Evolutionary conservation across 2,888 invertebrate genomes (phyloP).

Genomic region (Rambutsinella grinnellia): DNA sequence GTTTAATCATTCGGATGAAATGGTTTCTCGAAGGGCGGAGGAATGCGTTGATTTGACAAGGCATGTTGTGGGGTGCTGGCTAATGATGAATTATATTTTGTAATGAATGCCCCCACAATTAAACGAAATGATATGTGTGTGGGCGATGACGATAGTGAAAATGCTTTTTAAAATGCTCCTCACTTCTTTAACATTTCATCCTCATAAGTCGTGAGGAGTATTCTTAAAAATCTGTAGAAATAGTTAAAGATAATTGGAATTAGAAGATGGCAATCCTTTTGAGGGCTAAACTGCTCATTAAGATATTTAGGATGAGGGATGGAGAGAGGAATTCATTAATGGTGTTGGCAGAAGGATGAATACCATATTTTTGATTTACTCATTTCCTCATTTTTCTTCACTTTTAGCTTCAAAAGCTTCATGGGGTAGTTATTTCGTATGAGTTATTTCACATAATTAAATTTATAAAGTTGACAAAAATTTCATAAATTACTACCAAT

Average conservation of each 20-base stretch:
- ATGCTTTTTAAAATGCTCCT: too few relatives aligned
- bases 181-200: too few relatives aligned
- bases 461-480: slow-evolving; percentile 39
- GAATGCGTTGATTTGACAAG: too few relatives aligned
- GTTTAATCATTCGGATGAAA: slow-evolving; percentile 28
- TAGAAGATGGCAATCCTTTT: background rate
- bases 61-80: too few relatives aligned
- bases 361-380: slow-evolving; percentile 18
- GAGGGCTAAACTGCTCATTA: slow-evolving; percentile 25
- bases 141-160: too few relatives aligned
- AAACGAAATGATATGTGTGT: too few relatives aligned
- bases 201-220: too few relatives aligned
- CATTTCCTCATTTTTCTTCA: background rate
- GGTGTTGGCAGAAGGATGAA: slow-evolving; percentile 6
- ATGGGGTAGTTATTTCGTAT: background rate
- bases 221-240: too few relatives aligned
- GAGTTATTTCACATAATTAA: slow-evolving; percentile 30
- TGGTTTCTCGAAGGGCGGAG: too few relatives aligned
- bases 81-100: too few relatives aligned
- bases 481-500: slow-evolving; percentile 15
- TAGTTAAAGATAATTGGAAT: slow-evolving; percentile 30
- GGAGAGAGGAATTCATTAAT: slow-evolving; percentile 11
- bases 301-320: background rate
- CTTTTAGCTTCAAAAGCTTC: slow-evolving; percentile 8
- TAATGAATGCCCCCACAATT: too few relatives aligned